A percentile compares a stretch with the other conserved stretches of the same genome.
Evolutionary conservation across 23 tunicate species (phyloP).

Genomic region (Aplidium turbinatum): DNA sequence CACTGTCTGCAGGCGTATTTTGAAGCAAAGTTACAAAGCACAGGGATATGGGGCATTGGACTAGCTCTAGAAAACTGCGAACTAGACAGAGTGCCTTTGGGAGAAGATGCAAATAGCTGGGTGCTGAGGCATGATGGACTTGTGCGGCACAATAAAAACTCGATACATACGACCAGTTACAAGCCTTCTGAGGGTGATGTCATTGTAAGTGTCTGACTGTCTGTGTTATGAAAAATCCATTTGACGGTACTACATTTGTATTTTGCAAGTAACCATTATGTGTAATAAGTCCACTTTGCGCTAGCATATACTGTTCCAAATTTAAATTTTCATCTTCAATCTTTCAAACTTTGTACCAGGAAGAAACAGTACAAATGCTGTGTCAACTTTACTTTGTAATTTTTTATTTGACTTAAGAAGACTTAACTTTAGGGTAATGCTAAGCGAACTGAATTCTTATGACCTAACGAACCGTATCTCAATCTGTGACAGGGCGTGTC

Average conservation of each 20-base stretch:
- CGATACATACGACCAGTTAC: slow-evolving; percentile 46
- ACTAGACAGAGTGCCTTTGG: slow-evolving; percentile 72
- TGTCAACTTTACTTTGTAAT: neutral
- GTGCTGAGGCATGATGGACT: slow-evolving; percentile 83
- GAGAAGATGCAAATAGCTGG: slow-evolving; percentile 78
- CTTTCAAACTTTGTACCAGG: neutral
- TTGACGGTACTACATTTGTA: neutral
- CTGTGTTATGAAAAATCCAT: neutral
- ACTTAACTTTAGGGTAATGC: too few species aligned
- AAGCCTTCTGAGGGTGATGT: slow-evolving; percentile 81
- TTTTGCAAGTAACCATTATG: neutral
- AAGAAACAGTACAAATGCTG: neutral
- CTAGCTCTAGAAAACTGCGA: slow-evolving; percentile 57
- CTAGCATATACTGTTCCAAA: neutral
- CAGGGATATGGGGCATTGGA: slow-evolving; percentile 98
- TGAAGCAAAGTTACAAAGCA: slow-evolving; percentile 92
- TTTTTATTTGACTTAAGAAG: too few species aligned
- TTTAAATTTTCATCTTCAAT: neutral
- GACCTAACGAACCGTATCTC: too few species aligned
- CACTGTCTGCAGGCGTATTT: slow-evolving; percentile 66
- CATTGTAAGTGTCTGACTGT: slow-evolving; percentile 42
- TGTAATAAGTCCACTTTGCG: neutral
- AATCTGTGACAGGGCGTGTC: slow-evolving; percentile 81
- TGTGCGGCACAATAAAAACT: slow-evolving; percentile 66
- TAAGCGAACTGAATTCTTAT: too few species aligned